These are phyloP conservation scores for Bujurquina vittata DNA, from an alignment of 2,113 vertebrate species.

Conservation along the genomic window DNA sequence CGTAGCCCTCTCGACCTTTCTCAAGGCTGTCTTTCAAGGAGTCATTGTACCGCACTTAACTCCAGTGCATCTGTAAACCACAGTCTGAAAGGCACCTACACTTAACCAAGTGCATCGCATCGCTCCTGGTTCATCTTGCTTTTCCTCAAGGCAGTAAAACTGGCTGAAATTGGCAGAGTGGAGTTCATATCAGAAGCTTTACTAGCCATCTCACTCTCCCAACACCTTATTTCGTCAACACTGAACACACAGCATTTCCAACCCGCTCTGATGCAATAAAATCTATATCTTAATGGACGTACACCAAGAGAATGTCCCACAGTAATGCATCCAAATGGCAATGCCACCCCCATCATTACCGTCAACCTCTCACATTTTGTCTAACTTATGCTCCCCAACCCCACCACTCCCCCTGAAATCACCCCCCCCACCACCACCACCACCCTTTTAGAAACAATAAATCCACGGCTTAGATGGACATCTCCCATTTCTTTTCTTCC, in stretches of 20 bases:
- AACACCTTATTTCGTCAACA: constrained; percentile 31
- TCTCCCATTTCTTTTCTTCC: constrained; percentile 59
- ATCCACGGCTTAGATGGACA: constrained; percentile 62
- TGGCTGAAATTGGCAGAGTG: constrained; percentile 41
- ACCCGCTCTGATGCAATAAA: constrained; percentile 56
- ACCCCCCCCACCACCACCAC: neutral
- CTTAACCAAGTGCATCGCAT: constrained; percentile 39
- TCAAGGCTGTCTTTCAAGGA: constrained; percentile 53
- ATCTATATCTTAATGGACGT: constrained; percentile 64
- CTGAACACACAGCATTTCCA: neutral
- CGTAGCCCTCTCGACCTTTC: constrained; percentile 58
- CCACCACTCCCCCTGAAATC: neutral
- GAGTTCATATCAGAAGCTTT: constrained; percentile 35
- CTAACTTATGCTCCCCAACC: constrained; percentile 31
- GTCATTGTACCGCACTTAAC: constrained; percentile 55
- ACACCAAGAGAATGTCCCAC: constrained; percentile 38
- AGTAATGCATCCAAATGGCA: constrained; percentile 55
- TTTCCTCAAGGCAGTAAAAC: constrained; percentile 41
- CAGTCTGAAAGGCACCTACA: constrained; percentile 47
- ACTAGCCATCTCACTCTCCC: neutral
- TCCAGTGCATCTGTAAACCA: constrained; percentile 35
- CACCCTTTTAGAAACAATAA: constrained; percentile 64
- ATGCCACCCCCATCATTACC: constrained; percentile 39
- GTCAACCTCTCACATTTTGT: constrained; percentile 43
- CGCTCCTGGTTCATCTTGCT: constrained; percentile 9